Evolutionary conservation across 2,888 invertebrate genomes (phyloP).

Genomic region (Zhengitettix transpicula): DNA sequence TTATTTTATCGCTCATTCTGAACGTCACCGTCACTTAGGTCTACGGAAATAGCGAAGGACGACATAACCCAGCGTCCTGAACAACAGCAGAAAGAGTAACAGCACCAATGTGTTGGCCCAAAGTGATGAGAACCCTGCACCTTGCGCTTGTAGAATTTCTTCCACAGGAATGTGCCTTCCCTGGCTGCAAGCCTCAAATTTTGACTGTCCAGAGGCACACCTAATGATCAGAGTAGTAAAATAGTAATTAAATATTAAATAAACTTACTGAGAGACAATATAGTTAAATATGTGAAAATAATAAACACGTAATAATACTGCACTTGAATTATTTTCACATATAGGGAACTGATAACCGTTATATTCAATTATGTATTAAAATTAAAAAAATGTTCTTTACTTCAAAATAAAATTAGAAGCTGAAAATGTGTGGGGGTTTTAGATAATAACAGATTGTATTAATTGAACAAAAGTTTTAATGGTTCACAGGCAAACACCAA

Average conservation of each 20-base stretch:
- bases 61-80: slow-evolving; percentile 53
- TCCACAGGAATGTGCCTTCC: slow-evolving; percentile 38
- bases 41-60: slow-evolving; percentile 52
- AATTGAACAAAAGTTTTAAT: no score
- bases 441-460: no score
- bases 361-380: no score
- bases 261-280: neutral
- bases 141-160: slow-evolving; percentile 48
- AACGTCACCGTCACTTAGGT: slow-evolving; percentile 34
- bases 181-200: slow-evolving; percentile 43
- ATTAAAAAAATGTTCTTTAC: no score
- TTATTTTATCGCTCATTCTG: no score
- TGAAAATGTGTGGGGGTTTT: no score
- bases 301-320: neutral
- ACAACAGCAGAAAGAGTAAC: slow-evolving; percentile 49
- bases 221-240: slow-evolving; percentile 25
- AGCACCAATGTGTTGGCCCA: slow-evolving; percentile 60
- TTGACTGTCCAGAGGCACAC: slow-evolving; percentile 46
- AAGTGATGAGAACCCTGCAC: slow-evolving; percentile 39
- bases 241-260: neutral
- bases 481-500: no score
- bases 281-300: neutral
- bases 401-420: no score
- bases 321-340: no score
- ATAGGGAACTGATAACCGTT: no score